These are phyloP conservation scores for Drosophila meridionalis DNA, from an alignment of 2,888 invertebrate species.

Conservation along the genomic window DNA sequence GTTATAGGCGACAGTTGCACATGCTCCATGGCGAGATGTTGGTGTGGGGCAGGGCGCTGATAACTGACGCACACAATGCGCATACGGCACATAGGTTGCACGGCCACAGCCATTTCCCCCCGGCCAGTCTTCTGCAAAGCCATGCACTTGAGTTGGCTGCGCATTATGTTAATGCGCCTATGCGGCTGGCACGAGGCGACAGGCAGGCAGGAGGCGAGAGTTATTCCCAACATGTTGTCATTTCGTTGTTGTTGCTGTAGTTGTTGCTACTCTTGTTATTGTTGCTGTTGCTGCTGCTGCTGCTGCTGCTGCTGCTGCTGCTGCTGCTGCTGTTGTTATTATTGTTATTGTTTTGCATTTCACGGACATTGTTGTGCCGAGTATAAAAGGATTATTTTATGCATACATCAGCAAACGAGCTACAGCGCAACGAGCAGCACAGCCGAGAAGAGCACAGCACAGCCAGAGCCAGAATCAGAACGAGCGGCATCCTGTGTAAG, in stretches of 20 bases:
- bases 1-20: slow-evolving; percentile 69
- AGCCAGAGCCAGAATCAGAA: slow-evolving; percentile 43
- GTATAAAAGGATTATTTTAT: slow-evolving; percentile 81
- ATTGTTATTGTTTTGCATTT: slow-evolving; percentile 81
- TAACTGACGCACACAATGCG: slow-evolving; percentile 64
- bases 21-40: slow-evolving; percentile 32
- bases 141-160: slow-evolving; percentile 74
- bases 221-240: slow-evolving; percentile 56
- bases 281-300: slow-evolving; percentile 42
- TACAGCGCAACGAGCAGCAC: slow-evolving; percentile 43
- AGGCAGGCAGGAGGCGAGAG: slow-evolving; percentile 18
- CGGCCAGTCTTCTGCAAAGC: slow-evolving; percentile 16
- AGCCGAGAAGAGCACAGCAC: slow-evolving; percentile 18
- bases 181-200: slow-evolving; percentile 21
- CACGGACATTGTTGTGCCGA: slow-evolving; percentile 81
- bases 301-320: slow-evolving; percentile 47
- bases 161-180: slow-evolving; percentile 80
- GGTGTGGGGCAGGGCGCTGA: slow-evolving; percentile 19
- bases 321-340: slow-evolving; percentile 56
- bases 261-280: slow-evolving; percentile 26
- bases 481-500: slow-evolving; percentile 76
- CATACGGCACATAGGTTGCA: slow-evolving; percentile 65
- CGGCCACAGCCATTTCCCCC: not conserved
- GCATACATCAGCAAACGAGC: slow-evolving; percentile 74
- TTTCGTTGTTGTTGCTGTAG: slow-evolving; percentile 45